Base-by-base conservation (phyloP, 2,113 vertebrate species). In the Bos indicus region DNA sequence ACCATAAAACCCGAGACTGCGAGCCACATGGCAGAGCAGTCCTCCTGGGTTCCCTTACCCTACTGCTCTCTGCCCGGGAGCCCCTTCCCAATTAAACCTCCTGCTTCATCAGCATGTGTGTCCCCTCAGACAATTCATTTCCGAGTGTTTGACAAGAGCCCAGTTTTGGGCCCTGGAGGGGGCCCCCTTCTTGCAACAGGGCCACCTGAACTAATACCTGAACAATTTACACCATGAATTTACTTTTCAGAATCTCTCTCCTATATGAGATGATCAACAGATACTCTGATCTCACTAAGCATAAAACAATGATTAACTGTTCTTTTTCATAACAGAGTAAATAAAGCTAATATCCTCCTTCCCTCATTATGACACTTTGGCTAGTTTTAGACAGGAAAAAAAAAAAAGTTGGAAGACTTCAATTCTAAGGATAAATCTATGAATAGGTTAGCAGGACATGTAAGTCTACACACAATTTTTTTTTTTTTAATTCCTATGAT, bases 361-460 rank as follows among this genome's bases (percentile, higher is more conserved):
- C 16, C 7, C 15, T 74, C 21, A n/a, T 17, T 80, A n/a, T 90
- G 33, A 91, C 43, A 40, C 36, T 88, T 71, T 71, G 82, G 16
- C 28, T 71, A 88, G 92, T 74, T 82, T 97, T 67, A 81, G 82
- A 46, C 21, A 51, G 36, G 30, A 8, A 56, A 80, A 82, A 92
- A 80, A 60, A 96, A 83, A 78, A 92, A 36, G 28, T 7, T 78
- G 9, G 71, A 82, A 96, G 78, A 43, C 30, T 97, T 91, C 3
- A 43, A 28, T 16, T 48, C 14, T 88, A 48, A 86, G 25, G n/a
- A 77, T 60, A 94, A 85, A 91, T 40, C 52, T n/a, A 57, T 5
- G 74, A 93, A 86, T 6, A 83, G 25, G n/a, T 90, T 95, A 86
- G 48, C 80, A 94, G n/a, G 14, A 90, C 36, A 51, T 30, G 11